Evolutionary conservation across 2,797 vertebrate species (phyloP).

Genomic region (Gobio occitaniae): DNA sequence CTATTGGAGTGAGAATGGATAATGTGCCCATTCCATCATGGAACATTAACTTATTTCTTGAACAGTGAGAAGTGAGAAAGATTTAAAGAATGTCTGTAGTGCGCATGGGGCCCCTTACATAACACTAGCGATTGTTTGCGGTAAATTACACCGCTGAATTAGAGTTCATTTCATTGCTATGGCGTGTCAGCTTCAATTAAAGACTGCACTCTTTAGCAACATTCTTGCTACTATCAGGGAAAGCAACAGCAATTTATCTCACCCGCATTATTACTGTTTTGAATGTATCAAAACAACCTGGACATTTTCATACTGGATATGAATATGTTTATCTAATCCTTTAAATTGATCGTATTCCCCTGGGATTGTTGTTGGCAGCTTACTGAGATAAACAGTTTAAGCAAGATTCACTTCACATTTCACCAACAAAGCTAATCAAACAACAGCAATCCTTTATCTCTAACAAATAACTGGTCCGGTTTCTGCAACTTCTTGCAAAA

Average conservation of each 20-base stretch:
- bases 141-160: slow-evolving; percentile 58
- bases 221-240: slow-evolving; percentile 3
- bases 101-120: slow-evolving; percentile 48
- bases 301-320: not conserved
- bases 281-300: not conserved
- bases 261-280: not conserved
- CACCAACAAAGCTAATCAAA: not conserved
- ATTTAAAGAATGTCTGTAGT: slow-evolving; percentile 38
- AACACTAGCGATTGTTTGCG: slow-evolving; percentile 55
- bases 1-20: not conserved
- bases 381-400: slow-evolving; percentile 30
- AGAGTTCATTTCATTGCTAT: slow-evolving; percentile 37
- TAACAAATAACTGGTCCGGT: not conserved
- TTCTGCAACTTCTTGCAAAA: slow-evolving; percentile 25
- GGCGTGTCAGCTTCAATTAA: slow-evolving; percentile 50
- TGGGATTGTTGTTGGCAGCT: slow-evolving; percentile 7
- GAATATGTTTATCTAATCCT: slow-evolving; percentile 18
- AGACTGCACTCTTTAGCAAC: slow-evolving; percentile 29
- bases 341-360: not conserved
- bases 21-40: slow-evolving; percentile 27
- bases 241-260: not conserved
- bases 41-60: slow-evolving; percentile 21
- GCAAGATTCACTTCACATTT: not conserved
- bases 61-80: slow-evolving; percentile 35
- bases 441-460: slow-evolving; percentile 2